Evolutionary conservation across 2,113 vertebrate species (phyloP).

Genomic region (Dipodomys merriami): DNA sequence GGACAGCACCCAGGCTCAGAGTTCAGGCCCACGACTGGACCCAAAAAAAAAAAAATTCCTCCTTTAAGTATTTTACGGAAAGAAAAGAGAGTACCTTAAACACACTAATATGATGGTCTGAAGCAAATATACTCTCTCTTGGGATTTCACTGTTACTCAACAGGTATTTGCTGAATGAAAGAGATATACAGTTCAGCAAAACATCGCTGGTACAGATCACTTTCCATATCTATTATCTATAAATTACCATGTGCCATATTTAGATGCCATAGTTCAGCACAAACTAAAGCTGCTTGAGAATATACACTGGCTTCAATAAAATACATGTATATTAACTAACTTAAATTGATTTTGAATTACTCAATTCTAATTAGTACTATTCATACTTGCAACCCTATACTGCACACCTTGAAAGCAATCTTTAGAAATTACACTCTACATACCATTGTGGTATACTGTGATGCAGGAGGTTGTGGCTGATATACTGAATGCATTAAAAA

Average conservation of each 20-base stretch:
- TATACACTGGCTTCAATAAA: slow-evolving; percentile 1
- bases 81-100: background rate
- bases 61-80: slow-evolving; percentile 57
- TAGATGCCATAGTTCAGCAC: background rate
- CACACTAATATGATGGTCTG: background rate
- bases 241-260: background rate
- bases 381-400: background rate
- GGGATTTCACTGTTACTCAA: background rate
- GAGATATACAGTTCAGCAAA: background rate
- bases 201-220: background rate
- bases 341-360: background rate
- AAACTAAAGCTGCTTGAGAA: background rate
- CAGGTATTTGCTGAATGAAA: background rate
- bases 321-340: background rate
- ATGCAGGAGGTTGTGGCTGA: slow-evolving; percentile 88
- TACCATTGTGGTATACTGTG: slow-evolving; percentile 91
- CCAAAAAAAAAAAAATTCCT: background rate
- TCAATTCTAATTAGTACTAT: background rate
- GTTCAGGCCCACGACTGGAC: no score
- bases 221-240: background rate
- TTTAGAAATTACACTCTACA: slow-evolving; percentile 65
- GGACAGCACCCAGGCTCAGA: no score
- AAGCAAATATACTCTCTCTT: slow-evolving; percentile 10
- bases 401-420: background rate
- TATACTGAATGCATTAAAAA: slow-evolving; percentile 92